Evolutionary conservation across 2,888 invertebrate genomes (phyloP), one percentile per base, ranked within the genome.

Genomic region (Scaeva pyrastri): DNA sequence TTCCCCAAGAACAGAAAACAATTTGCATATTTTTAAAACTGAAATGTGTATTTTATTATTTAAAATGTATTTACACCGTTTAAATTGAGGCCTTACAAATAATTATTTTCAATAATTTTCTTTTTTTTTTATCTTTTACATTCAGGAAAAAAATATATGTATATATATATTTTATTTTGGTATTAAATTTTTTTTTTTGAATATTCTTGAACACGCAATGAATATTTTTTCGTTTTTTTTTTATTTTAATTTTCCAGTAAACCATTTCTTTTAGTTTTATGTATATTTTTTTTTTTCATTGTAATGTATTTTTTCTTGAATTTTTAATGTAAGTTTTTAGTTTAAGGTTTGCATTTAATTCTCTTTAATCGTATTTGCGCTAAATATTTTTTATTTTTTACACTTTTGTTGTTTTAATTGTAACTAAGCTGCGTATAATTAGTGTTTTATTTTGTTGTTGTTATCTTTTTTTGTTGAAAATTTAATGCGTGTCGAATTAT

Each of bases 21-120:
- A 58, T 19, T 16, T 19, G 16, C 11, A 56, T 45, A 5, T 62
- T 72, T 52, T 62, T 52, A 45, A 70, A 85, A 85, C 81, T 74
- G 77, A 86, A 86, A 78, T 86, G 77, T 86, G 73, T 86, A 86
- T 73, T 86, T 86, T 86, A 86, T 86, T 86, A 78, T 86, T 82
- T 77, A 58, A 86, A 82, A 82, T 86, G 6, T 86, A 86, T 86
- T 82, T 86, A 86, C 86, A 86, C 48, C 31, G 70, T 77, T 66
- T 64, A 86, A 71, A 74, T 64, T 71, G 56, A 75, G 74, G 71
- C 74, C 78, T 86, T 86, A 86, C n/a, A 58, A 58, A 31, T 31
- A 31, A 43, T 71, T 78, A 70, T 62, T 36, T 72, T 62, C 76
- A 81, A 70, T 55, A 41, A n/a, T 50, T 21, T 58, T 73, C 45